Conservation (phyloP, 2,888 invertebrate genomes). For the Blomia tropicalis region DNA sequence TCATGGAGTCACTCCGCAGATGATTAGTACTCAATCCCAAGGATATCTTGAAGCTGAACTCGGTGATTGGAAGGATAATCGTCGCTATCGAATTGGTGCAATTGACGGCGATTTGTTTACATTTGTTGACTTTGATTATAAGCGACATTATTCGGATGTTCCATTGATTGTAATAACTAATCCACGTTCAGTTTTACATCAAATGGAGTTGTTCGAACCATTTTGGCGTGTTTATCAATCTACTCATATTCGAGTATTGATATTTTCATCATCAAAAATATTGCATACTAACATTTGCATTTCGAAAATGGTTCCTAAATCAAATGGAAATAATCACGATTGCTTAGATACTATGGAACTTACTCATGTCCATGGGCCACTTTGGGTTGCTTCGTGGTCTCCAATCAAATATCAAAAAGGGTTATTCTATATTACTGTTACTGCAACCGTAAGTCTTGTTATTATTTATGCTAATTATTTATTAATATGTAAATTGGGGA, state of each 20-base stretch:
- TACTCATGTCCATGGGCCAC: conserved; percentile 46
- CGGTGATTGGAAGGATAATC: conserved; percentile 78
- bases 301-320: conserved; percentile 47
- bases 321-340: conserved; percentile 48
- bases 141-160: conserved; percentile 43
- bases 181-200: conserved; percentile 65
- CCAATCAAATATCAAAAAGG: conserved; percentile 49
- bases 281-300: not conserved
- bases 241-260: conserved; percentile 52
- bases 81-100: conserved; percentile 63
- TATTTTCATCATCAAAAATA: conserved; percentile 33
- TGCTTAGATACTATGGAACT: conserved; percentile 45
- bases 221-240: conserved; percentile 49
- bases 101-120: conserved; percentile 76
- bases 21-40: conserved; percentile 68
- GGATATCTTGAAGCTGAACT: conserved; percentile 73
- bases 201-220: conserved; percentile 57
- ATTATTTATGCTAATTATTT: not conserved
- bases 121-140: conserved; percentile 58
- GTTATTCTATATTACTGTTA: conserved; percentile 46
- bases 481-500: not conserved
- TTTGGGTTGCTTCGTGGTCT: conserved; percentile 57
- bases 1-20: conserved; percentile 56
- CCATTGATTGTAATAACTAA: conserved; percentile 69
- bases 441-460: conserved; percentile 28